phyloP scores from a whole-genome alignment of 1,140 invertebrate genomes.

The Drosophila setifemur region DNA sequence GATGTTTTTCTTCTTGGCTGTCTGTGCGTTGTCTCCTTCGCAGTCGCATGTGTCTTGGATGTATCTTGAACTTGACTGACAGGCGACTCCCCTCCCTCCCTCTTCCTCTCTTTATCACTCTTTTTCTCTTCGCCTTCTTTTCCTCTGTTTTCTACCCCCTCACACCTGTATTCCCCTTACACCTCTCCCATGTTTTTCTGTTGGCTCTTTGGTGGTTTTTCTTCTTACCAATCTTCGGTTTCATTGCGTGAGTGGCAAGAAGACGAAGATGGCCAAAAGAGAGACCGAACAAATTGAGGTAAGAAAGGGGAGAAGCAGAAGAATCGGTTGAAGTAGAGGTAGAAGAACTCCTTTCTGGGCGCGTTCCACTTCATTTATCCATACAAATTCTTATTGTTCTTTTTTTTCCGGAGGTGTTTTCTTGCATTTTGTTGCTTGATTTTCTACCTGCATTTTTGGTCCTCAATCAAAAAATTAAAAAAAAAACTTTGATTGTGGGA shows the following conservation, averaged over 20 bases:
- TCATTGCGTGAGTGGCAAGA: slow-evolving; percentile 35
- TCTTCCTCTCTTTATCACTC: neutral
- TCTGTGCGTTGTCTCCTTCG: slow-evolving; percentile 25
- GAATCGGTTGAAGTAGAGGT: neutral
- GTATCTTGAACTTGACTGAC: slow-evolving; percentile 46
- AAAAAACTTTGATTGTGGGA: neutral
- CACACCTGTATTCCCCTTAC: neutral
- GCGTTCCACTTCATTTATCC: slow-evolving; percentile 57
- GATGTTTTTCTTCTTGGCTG: neutral
- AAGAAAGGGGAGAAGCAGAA: neutral
- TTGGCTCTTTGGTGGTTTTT: slow-evolving; percentile 12
- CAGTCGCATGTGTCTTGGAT: slow-evolving; percentile 4
- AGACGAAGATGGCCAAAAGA: neutral
- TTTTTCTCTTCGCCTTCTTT: too few relatives aligned
- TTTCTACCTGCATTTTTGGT: slow-evolving; percentile 11
- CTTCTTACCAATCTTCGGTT: slow-evolving; percentile 28
- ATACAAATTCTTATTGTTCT: slow-evolving; percentile 46
- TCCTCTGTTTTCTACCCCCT: neutral
- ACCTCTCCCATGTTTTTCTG: neutral
- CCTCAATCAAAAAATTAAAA: neutral
- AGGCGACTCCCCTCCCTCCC: slow-evolving; percentile 9
- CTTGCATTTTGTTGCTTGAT: slow-evolving; percentile 16
- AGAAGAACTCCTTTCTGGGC: neutral
- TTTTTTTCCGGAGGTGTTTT: slow-evolving; percentile 26
- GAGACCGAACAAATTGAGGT: neutral